These are phyloP conservation scores for Odocoileus virginianus DNA, from an alignment of 2,113 vertebrate species.

Conservation along the genomic window DNA sequence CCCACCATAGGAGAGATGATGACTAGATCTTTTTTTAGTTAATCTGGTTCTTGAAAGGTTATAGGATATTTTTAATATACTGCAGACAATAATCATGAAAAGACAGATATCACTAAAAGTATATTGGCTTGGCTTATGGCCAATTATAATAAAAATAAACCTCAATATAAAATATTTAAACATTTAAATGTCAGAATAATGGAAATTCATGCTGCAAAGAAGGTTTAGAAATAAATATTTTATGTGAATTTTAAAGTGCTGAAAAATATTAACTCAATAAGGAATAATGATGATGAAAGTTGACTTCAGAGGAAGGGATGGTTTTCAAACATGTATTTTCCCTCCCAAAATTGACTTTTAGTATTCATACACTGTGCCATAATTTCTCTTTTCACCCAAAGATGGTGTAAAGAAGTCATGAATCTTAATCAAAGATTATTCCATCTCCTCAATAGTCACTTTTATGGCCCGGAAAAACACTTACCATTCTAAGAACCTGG, in stretches of 20 bases:
- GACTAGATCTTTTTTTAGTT: not conserved
- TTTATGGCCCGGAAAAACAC: not conserved
- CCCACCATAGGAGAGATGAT: not conserved
- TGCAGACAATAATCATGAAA: not conserved
- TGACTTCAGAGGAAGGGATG: not conserved
- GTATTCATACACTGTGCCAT: rapidly evolving
- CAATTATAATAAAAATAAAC: constrained; percentile 17
- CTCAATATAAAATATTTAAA: not conserved
- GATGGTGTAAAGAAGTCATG: not conserved
- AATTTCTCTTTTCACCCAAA: not conserved
- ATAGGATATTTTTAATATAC: not conserved
- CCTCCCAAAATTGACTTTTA: not conserved
- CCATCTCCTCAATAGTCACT: not conserved
- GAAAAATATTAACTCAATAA: not conserved
- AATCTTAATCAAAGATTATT: not conserved
- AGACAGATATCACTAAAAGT: not conserved
- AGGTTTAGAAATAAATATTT: not conserved
- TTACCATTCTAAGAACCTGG: not conserved
- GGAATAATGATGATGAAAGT: not conserved
- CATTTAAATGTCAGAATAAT: not conserved
- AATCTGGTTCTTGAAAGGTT: not conserved
- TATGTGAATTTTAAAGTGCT: not conserved
- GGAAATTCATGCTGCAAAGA: not conserved
- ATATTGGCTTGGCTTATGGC: not conserved
- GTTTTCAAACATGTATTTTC: not conserved